Base-by-base conservation (phyloP, 2,113 vertebrate genomes). In the Thermophis baileyi region DNA sequence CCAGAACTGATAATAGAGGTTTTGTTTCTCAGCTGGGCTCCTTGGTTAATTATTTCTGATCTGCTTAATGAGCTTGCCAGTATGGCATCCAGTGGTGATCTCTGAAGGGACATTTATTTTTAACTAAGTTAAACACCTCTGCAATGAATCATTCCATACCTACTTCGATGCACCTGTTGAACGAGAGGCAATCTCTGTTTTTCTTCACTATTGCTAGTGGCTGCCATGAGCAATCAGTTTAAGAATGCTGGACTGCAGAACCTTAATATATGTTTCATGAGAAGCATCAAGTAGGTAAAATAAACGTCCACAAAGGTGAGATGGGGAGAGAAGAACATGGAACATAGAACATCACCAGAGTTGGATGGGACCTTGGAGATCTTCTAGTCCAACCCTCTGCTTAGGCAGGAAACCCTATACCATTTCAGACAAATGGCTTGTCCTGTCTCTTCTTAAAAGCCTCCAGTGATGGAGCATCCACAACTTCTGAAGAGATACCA, bases 41-140 rank as follows among this genome's bases (percentile, higher is more conserved):
- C 96, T 96, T 35, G 0, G 96, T 97, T 97, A 97, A 97, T 97
- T 95, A 97, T 97, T 97, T 95, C 94, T 93, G 93, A 96, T 96
- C 96, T 88, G 57, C 89, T 95, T 51, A 87, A 44, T 94, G 95
- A 92, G 94, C 94, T 95, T 96, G 95, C 94, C 94, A 85, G 91
- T 47, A 8, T 94, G 95, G 93, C 96, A 96, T 94, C 95, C 30
- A 94, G 90, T 40, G 94, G 95, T 74, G 96, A 94, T 95, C 95
- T 0, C 69, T 0, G 0, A 54, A 53, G 85, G 54, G 22, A 87
- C 44, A 50, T 91, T 94, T 91, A 88, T 89, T 74, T 89, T 63
- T 63, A 88, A 95, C 94, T 90, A 96, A 94, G 95, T 95, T 92
- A 94, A 96, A 95, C 95, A 92, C 57, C 92, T 96, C 92, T 91